Base-by-base conservation (phyloP, 2,113 vertebrate genomes). In the Motacilla alba region DNA sequence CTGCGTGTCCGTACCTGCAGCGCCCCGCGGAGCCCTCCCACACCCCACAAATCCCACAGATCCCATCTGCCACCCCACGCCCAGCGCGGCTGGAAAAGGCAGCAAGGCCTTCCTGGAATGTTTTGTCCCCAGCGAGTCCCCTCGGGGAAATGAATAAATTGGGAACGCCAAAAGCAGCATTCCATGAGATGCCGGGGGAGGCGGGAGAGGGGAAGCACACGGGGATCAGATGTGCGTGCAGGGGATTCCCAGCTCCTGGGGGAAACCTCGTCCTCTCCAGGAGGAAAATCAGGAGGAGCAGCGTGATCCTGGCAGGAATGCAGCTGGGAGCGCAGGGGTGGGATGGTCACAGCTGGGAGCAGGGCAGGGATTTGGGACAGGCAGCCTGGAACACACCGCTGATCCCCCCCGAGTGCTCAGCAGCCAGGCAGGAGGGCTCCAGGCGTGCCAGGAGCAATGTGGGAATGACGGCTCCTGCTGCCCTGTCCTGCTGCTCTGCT, bases 1-100 rank as follows among this genome's bases (percentile, higher is more conserved):
- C 98, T 97, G 96, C 92, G 56, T 97, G 98, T 97, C 98, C 83
- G 92, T 96, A 98, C 98, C 98, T 97, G 98, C 97, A 64, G 98
- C n/a, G 93, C 97, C 97, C 96, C 96, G 62, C 60, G 5, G 77
- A 46, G 62, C 77, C 28, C 66, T 60, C 95, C 97, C 31, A 1
- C 85, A 10, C 37, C 70, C 62, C 67, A 13, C 9, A 7, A 1
- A 1, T 41, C 33, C 44, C 44, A 11, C 44, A 46, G 20, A 46
- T 46, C 19, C 97, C 26, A 0, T 14, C 39, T 62, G 94, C 97
- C 26, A 0, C 13, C 37, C 26, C 59, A 18, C 72, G 11, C 70
- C 66, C 28, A 0, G 26, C 3, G 0, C 5, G 13, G 9, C 35
- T 20, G 60, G 24, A 2, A 26, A 69, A 50, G 26, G 43, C 90